These are phyloP conservation scores for Amphilophus citrinellus DNA, from an alignment of 2,113 vertebrate species.

Conservation along the genomic window DNA sequence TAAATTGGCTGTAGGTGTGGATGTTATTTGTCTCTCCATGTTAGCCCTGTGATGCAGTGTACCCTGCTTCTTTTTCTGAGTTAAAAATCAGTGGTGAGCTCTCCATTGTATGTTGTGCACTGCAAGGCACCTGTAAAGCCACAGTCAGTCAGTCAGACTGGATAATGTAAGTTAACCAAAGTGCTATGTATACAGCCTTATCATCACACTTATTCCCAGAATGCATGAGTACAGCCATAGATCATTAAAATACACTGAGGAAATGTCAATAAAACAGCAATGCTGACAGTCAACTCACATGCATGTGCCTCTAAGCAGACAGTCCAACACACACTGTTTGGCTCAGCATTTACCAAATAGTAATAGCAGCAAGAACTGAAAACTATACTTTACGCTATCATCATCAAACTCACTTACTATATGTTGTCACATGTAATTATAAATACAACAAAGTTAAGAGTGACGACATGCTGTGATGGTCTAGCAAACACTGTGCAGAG, in stretches of 20 bases:
- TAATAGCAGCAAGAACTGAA: not conserved
- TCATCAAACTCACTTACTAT: not conserved
- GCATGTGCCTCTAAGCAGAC: too few species aligned
- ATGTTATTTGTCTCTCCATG: not conserved
- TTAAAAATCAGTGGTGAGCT: not conserved
- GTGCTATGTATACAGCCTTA: not conserved
- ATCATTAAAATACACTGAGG: not conserved
- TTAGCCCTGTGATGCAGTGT: not conserved
- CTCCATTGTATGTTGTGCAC: not conserved
- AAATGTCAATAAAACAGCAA: not conserved
- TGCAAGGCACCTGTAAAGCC: not conserved
- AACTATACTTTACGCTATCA: not conserved
- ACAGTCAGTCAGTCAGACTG: not conserved
- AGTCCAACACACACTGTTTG: not conserved
- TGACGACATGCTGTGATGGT: not conserved
- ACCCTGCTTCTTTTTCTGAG: not conserved
- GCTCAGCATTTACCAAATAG: not conserved
- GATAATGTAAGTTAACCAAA: not conserved
- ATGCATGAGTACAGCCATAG: constrained; percentile 3
- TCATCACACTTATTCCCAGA: constrained; percentile 18
- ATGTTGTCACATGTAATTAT: not conserved
- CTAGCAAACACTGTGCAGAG: constrained; percentile 9
- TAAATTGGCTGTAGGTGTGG: constrained; percentile 1
- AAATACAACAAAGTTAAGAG: not conserved
- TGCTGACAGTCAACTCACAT: not conserved